Base-by-base conservation (phyloP, 1,140 invertebrate species). In the Drosophila bocki region DNA sequence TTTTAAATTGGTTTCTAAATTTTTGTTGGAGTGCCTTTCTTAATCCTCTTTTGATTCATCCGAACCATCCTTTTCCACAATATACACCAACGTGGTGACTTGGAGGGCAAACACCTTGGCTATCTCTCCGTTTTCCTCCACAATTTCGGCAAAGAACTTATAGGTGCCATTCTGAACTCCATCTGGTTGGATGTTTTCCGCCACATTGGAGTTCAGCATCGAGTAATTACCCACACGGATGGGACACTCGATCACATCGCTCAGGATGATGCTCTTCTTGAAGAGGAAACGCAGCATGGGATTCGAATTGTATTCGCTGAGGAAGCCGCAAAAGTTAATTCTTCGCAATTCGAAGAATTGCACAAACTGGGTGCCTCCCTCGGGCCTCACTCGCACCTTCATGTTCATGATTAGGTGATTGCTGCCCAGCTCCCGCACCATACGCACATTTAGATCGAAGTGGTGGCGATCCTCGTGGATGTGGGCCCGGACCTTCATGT, bases 91-190 rank as follows among this genome's bases (percentile, higher is more conserved):
- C 0, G 57, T 67, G 13, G 68, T 80, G 5, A 80, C 41, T 39
- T 80, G 77, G 0, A 80, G 9, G 22, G 77, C 76, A 58, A 80
- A 79, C 0, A 80, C 26, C 37, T 80, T 80, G 17, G 76, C 58
- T 39, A 65, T 51, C 35, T 80, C 77, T 12, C 76, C 77, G 3
- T 44, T 80, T 15, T 67, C 76, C 22, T 80, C 68, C 2, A 80
- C 41, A 2, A 79, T 80, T 74, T 80, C 77, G 0, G 42, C 45
- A 72, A 79, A 79, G 50, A 80, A 74, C 50, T 79, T 80, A 51
- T 74, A 80, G 19, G 60, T 80, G n/a, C 77, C 77, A 19, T 80
- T 74, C n/a, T 80, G 76, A 7, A 79, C n/a, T 0, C 60, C 77
- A 1, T 60, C 75, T 1, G 76, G 29, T 17, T 63, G 59, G 0